phyloP scores from a whole-genome alignment of 2,888 invertebrate genomes.

The Acronicta leporina region DNA sequence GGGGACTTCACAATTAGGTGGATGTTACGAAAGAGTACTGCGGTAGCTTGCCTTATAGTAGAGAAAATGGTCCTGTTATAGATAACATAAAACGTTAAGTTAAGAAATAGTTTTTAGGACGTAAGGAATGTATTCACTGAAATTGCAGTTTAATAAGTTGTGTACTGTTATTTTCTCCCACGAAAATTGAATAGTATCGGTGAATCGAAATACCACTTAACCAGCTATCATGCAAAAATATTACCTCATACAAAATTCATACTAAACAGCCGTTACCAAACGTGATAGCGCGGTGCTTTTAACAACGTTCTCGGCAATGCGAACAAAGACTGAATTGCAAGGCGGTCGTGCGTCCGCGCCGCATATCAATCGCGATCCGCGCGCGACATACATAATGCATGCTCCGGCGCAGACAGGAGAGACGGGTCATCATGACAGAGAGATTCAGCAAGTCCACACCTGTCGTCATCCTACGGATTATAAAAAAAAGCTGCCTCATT shows the following conservation, averaged over 20 bases:
- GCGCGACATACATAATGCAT: constrained; percentile 49
- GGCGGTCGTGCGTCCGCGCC: constrained; percentile 24
- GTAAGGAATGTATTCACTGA: too few species aligned
- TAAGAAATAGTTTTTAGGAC: too few species aligned
- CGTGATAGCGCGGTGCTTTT: constrained; percentile 45
- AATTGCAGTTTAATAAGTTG: too few species aligned
- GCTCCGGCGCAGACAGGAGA: constrained; percentile 11
- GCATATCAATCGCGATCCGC: constrained; percentile 49
- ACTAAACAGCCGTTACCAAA: constrained; percentile 22
- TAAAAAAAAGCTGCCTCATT: too few species aligned
- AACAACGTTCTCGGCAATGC: constrained; percentile 23
- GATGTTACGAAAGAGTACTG: constrained; percentile 1
- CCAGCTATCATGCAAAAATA: background rate
- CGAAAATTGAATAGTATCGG: too few species aligned
- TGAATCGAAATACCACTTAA: background rate
- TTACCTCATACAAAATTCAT: constrained; percentile 25
- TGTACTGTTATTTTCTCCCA: too few species aligned
- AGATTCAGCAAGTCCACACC: constrained; percentile 29
- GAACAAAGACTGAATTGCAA: constrained; percentile 46
- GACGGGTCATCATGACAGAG: background rate
- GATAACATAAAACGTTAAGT: too few species aligned
- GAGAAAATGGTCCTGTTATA: too few species aligned
- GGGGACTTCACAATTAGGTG: constrained; percentile 4
- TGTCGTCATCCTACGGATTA: background rate
- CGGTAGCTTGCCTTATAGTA: too few species aligned